Evolutionary conservation across 2,888 invertebrate genomes (phyloP).

Genomic region (Drosophila kuntzei): DNA sequence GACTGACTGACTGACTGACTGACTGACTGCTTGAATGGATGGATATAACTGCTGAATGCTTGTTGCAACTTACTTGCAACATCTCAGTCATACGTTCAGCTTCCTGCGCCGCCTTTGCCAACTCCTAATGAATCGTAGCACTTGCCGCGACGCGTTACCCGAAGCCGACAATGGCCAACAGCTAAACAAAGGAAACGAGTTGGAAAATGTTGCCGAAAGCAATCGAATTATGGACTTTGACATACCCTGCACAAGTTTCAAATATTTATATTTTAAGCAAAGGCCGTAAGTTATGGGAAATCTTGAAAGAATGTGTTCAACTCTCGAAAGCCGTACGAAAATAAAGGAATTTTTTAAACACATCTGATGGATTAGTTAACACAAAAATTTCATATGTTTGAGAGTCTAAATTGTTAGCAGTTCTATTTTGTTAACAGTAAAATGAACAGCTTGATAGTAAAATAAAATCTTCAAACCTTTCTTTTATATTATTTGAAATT

Average conservation of each 20-base stretch:
- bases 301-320: too few relatives aligned
- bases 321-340: too few relatives aligned
- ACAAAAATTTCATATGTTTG: too few relatives aligned
- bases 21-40: constrained; percentile 29
- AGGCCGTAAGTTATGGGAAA: too few relatives aligned
- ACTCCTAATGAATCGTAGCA: constrained; percentile 56
- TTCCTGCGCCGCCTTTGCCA: constrained; percentile 26
- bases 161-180: constrained; percentile 57
- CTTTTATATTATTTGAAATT: too few relatives aligned
- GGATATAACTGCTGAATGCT: constrained; percentile 37
- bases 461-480: too few relatives aligned
- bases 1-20: constrained; percentile 19
- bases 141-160: constrained; percentile 51
- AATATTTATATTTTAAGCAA: background rate
- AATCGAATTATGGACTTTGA: background rate
- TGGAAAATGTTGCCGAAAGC: background rate
- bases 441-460: too few relatives aligned
- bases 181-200: constrained; percentile 46
- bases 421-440: too few relatives aligned
- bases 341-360: too few relatives aligned
- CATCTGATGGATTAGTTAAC: too few relatives aligned
- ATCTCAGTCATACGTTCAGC: constrained; percentile 34
- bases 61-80: constrained; percentile 33
- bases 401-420: too few relatives aligned
- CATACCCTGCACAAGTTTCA: constrained; percentile 29